Evolutionary conservation across 2,797 vertebrate genomes (phyloP), one percentile per base, ranked within the genome.

Genomic region (Phataginus tricuspis): DNA sequence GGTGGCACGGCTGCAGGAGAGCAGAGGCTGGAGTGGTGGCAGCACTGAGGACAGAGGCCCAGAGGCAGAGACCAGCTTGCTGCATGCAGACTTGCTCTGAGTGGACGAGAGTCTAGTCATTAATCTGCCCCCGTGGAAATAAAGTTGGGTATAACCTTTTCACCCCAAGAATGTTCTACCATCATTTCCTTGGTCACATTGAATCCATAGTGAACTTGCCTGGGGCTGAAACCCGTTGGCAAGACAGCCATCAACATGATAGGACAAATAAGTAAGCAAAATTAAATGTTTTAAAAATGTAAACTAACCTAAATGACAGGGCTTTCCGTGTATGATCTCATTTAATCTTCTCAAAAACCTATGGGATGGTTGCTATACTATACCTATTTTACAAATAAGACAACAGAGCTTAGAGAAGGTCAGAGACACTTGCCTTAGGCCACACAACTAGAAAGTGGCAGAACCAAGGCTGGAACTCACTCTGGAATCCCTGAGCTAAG

Each of bases 381-480:
- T 74, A 8, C 19, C 39, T 84, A 59, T 95, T 91, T 91, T 96
- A 95, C 88, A 94, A 86, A 80, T 53, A 78, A 79, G 66, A 64
- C 11, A 53, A 10, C 75, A 83, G 57, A 53, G 14, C 61, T 53
- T 75, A 91, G 64, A 82, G 59, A 90, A 85, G n/a, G n/a, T 16
- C 27, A 87, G n/a, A 75, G 29, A 80, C 16, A 19, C 63, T 74
- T 72, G 4, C 10, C 29, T 57, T 92, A 94, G 86, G 55, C 75
- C 12, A 57, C 55, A 69, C 6, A 85, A 14, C 78, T 74, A 90
- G 55, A 90, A 68, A 84, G 74, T 16, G 27, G 0, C 11, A 57
- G 49, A 83, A 42, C 37, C 25, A 55, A 69, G 37, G 82, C 19
- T 39, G 69, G 31, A 94, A 77, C 5, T 0, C 4, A 49, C 29